Evolutionary conservation across 1,140 invertebrate genomes (phyloP), one percentile per base, ranked within the genome.

Genomic region (Penaeus indicus): DNA sequence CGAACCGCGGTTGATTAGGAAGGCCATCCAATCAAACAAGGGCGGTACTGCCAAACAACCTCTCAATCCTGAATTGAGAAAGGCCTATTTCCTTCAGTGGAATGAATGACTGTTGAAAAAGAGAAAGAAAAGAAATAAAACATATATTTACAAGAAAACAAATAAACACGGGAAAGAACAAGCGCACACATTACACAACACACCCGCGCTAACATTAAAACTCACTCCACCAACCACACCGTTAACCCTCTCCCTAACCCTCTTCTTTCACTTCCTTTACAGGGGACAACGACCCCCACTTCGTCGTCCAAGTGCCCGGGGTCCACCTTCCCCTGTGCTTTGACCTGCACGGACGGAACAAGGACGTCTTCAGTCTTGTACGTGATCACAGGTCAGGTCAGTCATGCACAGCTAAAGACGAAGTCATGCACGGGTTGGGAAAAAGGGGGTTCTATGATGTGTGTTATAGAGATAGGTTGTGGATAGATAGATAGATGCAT

Each of bases 241-340:
- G 5, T 22, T 60, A 22, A 38, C 25, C 22, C 21, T 22, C 25
- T 77, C 3, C 47, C 21, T 11, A 22, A 21, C 25, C 64, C 3
- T 13, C 25, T 25, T 4, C 64, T 25, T 3, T 25, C 79, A 47
- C 79, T 60, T 18, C 4, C 7, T 54, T 38, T 61, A 54, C 84
- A 90, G 84, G 84, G 22, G 84, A 90, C 80, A 90, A 86, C 72
- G 89, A 90, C 60, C 84, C 89, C 10, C 89, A 90, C 87, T 90
- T 90, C 80, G 89, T 90, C 18, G 84, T 90, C 0, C 84, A 90
- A 79, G 89, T 86, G 0, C 69, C 84, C 0, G 89, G 89, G 27
- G 32, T 90, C 32, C 16, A 81, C n/a, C 78, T 90, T 38, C 89
- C 89, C 18, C 63, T 90, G 47, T 90, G 89, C 60, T 90, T 90